phyloP scores from a whole-genome alignment of 2,888 invertebrate genomes.

The Petrolisthes manimaculis region DNA sequence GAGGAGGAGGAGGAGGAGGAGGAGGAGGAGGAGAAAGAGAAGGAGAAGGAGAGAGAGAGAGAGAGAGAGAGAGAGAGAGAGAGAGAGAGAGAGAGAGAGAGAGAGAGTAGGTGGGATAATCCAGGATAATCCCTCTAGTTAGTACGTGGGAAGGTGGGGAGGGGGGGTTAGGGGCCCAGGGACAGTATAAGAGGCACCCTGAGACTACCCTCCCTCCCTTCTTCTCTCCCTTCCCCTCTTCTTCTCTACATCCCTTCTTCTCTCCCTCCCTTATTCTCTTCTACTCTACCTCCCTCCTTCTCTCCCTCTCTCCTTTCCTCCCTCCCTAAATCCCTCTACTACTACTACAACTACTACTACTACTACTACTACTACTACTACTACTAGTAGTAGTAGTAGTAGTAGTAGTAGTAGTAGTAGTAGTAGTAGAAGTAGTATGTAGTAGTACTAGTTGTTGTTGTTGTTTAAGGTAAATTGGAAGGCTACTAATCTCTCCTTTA shows the following conservation, averaged over 20 bases:
- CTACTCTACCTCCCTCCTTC: too few species aligned
- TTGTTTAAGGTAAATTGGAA: too few species aligned
- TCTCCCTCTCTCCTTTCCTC: too few species aligned
- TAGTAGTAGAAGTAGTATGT: too few species aligned
- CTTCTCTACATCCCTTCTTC: background rate
- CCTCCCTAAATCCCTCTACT: too few species aligned
- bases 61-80: slow-evolving; percentile 29
- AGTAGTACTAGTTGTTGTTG: too few species aligned
- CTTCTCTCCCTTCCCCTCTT: background rate
- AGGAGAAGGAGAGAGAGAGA: slow-evolving; percentile 2
- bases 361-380: too few species aligned
- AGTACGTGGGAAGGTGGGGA: background rate
- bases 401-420: too few species aligned
- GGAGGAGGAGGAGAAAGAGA: background rate
- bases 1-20: background rate
- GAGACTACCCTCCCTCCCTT: background rate
- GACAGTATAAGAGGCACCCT: background rate
- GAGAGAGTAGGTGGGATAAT: background rate
- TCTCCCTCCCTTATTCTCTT: background rate
- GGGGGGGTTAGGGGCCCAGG: background rate
- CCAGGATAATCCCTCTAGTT: background rate
- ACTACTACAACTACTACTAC: too few species aligned
- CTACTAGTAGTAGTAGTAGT: too few species aligned
- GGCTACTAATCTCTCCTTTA: too few species aligned
- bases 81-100: slow-evolving; percentile 21